Base-by-base conservation (phyloP, 2,113 vertebrate genomes). In the Periophthalmus modestus region DNA sequence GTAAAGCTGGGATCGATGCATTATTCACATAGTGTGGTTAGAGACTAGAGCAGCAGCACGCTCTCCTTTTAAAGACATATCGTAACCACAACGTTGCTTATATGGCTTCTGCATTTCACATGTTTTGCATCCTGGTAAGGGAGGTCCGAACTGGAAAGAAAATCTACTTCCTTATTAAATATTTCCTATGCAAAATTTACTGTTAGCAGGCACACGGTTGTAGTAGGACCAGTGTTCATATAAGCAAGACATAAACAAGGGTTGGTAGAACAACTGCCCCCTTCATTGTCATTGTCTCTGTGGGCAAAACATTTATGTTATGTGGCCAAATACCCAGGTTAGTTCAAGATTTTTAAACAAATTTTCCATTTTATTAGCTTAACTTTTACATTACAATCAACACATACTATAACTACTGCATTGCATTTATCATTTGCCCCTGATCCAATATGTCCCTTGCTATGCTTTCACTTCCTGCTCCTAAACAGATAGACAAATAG, bases 1-100 rank as follows among this genome's bases (percentile, higher is more conserved):
- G 80, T 86, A 82, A 77, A 68, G 66, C 79, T 78, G 63, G 34
- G 65, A 79, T 79, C 71, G 47, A 85, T 87, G 88, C 90, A 88
- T 91, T 87, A 88, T 87, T 87, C 85, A 87, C 85, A 87, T 82
- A 82, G 81, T 79, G 85, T 74, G 78, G 79, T 82, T 74, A 39
- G 62, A 68, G 73, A 72, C 67, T 71, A 55, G 54, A 69, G 72
- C 77, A 85, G 61, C 65, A 59, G 75, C 36, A 55, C 15, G 19
- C 18, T 75, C 71, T 74, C 70, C 70, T 77, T 78, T 81, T 71
- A 65, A 74, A 79, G 69, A 66, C 66, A 57, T 5, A 55, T 36
- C 52, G 66, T 15, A 66, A 71, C 48, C 47, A 63, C 12, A 68
- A 73, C 48, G 52, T 47, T 39, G 14, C 19, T 19, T 2, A 24